Conservation (phyloP, 2,888 invertebrate species). For the Trachelus iudaicus region DNA sequence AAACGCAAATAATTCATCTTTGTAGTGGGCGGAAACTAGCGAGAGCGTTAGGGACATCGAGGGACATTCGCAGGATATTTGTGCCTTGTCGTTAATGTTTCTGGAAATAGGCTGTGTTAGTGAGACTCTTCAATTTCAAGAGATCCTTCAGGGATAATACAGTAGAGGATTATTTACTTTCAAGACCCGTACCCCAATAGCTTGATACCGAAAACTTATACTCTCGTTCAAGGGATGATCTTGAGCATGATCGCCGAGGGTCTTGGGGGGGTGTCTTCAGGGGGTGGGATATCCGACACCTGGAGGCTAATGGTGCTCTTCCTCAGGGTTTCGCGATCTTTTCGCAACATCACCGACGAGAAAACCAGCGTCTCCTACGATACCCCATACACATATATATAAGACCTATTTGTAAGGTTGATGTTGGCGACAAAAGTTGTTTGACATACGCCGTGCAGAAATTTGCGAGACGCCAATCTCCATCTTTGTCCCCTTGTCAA, state of each 20-base stretch:
- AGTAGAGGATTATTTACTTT: slow-evolving; percentile 37
- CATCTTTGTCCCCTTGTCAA: not conserved
- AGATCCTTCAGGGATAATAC: slow-evolving; percentile 33
- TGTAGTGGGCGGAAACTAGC: not conserved
- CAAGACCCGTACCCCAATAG: not conserved
- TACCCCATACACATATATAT: slow-evolving; percentile 28
- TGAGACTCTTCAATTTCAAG: not conserved
- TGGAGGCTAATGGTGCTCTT: slow-evolving; percentile 55
- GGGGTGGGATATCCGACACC: slow-evolving; percentile 56
- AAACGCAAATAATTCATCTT: not conserved
- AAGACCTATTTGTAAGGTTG: slow-evolving; percentile 44
- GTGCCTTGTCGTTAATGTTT: not conserved
- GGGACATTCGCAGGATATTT: not conserved
- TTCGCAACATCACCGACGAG: not conserved
- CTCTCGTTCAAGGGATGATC: slow-evolving; percentile 44
- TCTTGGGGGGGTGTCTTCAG: slow-evolving; percentile 35
- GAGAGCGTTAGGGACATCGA: not conserved
- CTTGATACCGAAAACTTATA: slow-evolving; percentile 26
- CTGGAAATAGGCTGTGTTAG: not conserved
- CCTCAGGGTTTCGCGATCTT: not conserved
- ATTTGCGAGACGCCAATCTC: slow-evolving; percentile 14
- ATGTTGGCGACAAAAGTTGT: slow-evolving; percentile 32
- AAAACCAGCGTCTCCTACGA: slow-evolving; percentile 5
- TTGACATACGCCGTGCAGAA: slow-evolving; percentile 12
- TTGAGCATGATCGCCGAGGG: slow-evolving; percentile 46